phyloP scores from a whole-genome alignment of 2,888 invertebrate species.

The Ornithoptera alexandrae region DNA sequence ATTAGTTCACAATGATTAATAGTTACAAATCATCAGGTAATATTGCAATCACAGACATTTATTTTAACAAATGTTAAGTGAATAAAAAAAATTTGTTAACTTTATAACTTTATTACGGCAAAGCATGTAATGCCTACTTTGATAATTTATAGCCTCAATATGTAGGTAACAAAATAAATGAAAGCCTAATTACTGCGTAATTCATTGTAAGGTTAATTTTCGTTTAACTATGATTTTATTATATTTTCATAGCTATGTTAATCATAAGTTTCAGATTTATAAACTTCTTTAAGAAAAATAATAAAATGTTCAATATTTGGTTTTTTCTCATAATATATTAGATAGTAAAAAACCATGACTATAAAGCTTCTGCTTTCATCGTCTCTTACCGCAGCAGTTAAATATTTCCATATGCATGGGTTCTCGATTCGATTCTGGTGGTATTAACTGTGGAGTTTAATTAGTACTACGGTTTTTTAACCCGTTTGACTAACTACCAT shows the following conservation, averaged over 20 bases:
- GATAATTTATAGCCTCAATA: slow-evolving; percentile 12
- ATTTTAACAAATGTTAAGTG: slow-evolving; percentile 7
- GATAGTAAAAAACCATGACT: no score
- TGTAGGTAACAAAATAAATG: slow-evolving; percentile 12
- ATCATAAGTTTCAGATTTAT: no score
- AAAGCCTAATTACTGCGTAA: slow-evolving; percentile 13
- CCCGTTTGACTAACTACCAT: no score
- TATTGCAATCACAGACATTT: not conserved
- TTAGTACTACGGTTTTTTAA: no score
- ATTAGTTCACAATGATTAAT: not conserved
- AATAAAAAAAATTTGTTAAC: slow-evolving; percentile 3
- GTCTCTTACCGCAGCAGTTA: no score
- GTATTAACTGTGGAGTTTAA: no score
- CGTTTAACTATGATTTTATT: slow-evolving; percentile 1
- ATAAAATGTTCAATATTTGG: no score
- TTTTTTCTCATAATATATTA: no score
- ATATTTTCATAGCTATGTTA: not conserved
- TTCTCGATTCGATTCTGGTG: no score
- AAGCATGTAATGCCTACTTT: slow-evolving; percentile 13
- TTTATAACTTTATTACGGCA: slow-evolving; percentile 18
- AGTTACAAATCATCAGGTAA: not conserved
- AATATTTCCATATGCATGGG: no score
- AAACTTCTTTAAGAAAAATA: no score
- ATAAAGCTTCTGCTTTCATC: no score
- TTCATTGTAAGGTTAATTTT: slow-evolving; percentile 9